Conservation (phyloP, 2,888 invertebrate genomes). For the Epirrhoe alternata region DNA sequence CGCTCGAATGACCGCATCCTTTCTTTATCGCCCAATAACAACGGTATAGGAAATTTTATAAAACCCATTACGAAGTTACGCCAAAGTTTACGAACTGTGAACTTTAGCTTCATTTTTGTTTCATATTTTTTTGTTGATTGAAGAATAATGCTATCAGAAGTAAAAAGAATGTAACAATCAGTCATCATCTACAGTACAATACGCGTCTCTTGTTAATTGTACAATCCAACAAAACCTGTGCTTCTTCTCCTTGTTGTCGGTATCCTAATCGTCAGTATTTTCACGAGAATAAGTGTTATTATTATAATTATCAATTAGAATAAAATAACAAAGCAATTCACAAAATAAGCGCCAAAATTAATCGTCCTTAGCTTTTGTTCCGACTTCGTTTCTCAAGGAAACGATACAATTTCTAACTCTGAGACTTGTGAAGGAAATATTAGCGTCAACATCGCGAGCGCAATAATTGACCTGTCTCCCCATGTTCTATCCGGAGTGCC, state of each 20-base stretch:
- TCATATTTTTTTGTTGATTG: conserved; percentile 33
- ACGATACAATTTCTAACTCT: conserved; percentile 5
- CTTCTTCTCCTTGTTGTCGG: too few relatives aligned
- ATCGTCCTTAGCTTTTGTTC: neutral
- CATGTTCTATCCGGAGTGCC: conserved; percentile 41
- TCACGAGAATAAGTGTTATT: too few relatives aligned
- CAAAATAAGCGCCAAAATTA: neutral
- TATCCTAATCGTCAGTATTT: too few relatives aligned
- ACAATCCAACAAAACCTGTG: too few relatives aligned
- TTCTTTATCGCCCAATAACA: conserved; percentile 65
- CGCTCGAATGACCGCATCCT: conserved; percentile 63
- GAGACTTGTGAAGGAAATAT: conserved; percentile 32
- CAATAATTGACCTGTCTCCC: conserved; percentile 48
- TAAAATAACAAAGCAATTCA: neutral
- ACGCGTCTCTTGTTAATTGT: too few relatives aligned
- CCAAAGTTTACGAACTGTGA: conserved; percentile 67
- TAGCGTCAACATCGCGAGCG: conserved; percentile 31
- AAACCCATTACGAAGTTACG: conserved; percentile 62
- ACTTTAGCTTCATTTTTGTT: conserved; percentile 51
- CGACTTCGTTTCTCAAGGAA: neutral
- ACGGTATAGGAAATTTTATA: conserved; percentile 63
- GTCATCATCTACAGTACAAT: too few relatives aligned
- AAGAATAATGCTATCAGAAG: conserved; percentile 21
- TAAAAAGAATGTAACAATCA: neutral
- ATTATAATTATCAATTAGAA: neutral